phyloP scores from a whole-genome alignment of 2,797 vertebrate species.

The Sternotherus odoratus region DNA sequence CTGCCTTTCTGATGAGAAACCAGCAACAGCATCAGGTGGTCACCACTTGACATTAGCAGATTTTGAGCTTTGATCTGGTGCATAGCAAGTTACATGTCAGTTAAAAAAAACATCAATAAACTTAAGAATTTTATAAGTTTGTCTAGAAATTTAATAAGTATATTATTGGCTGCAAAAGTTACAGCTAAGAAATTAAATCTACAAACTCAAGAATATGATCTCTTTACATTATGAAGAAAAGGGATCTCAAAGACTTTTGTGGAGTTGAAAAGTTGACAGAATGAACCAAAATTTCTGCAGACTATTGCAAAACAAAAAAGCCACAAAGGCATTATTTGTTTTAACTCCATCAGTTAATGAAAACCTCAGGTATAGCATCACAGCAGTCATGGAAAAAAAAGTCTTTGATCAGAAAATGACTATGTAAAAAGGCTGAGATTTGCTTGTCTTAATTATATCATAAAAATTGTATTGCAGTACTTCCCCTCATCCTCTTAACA shows the following conservation, averaged over 20 bases:
- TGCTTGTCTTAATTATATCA: background rate
- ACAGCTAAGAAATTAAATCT: rapidly evolving
- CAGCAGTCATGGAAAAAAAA: background rate
- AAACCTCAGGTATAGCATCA: background rate
- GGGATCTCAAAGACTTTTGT: background rate
- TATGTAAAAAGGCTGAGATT: background rate
- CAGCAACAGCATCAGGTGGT: background rate
- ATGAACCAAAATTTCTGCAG: background rate
- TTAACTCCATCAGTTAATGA: background rate
- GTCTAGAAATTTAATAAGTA: too few species aligned
- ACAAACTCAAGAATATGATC: background rate
- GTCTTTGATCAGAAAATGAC: background rate
- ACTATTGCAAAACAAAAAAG: background rate
- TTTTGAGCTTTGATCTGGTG: background rate
- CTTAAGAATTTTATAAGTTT: too few species aligned
- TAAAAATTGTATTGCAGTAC: background rate
- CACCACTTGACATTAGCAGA: background rate
- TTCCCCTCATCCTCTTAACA: background rate
- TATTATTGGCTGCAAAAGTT: background rate
- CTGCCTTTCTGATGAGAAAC: background rate
- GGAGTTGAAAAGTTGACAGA: background rate
- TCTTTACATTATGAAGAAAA: background rate
- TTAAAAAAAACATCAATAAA: too few species aligned
- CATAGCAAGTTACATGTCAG: background rate
- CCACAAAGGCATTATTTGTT: background rate